phyloP scores from a whole-genome alignment of 2,113 vertebrate genomes.

The Thunnus thynnus region DNA sequence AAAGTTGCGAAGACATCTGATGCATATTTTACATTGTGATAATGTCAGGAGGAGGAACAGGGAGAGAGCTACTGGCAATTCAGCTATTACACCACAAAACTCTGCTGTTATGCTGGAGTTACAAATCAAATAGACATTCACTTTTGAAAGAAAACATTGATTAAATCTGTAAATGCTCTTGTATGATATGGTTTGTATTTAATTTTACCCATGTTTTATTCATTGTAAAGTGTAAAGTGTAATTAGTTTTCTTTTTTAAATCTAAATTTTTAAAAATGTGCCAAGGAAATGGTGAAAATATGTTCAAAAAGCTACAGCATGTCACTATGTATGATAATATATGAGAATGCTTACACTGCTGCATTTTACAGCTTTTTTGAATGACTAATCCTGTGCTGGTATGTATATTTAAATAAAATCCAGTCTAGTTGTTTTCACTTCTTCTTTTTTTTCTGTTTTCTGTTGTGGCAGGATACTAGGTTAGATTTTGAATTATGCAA shows the following conservation, averaged over 20 bases:
- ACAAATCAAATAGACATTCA: neutral
- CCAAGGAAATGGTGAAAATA: too few relatives aligned
- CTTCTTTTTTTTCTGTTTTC: neutral
- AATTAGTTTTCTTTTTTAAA: neutral
- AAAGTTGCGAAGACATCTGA: conserved; percentile 74
- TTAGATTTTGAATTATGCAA: neutral
- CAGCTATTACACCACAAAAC: neutral
- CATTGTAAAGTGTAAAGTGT: neutral
- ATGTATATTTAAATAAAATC: neutral
- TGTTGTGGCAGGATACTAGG: neutral
- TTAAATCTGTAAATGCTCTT: neutral
- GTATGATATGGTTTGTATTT: neutral
- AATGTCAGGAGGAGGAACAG: neutral
- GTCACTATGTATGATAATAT: neutral
- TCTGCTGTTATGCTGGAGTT: neutral
- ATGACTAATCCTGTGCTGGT: neutral
- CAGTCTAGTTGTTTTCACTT: neutral
- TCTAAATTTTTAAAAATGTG: neutral
- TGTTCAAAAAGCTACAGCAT: neutral
- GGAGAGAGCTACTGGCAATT: neutral
- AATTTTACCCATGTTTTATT: too few relatives aligned
- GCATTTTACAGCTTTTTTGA: neutral
- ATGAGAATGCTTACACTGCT: neutral
- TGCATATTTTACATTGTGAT: conserved; percentile 28
- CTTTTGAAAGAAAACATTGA: neutral